A percentile compares a stretch with the other conserved stretches of the same genome.
phyloP scores from a whole-genome alignment of 2,797 vertebrate genomes.

The Crenuchus spilurus region DNA sequence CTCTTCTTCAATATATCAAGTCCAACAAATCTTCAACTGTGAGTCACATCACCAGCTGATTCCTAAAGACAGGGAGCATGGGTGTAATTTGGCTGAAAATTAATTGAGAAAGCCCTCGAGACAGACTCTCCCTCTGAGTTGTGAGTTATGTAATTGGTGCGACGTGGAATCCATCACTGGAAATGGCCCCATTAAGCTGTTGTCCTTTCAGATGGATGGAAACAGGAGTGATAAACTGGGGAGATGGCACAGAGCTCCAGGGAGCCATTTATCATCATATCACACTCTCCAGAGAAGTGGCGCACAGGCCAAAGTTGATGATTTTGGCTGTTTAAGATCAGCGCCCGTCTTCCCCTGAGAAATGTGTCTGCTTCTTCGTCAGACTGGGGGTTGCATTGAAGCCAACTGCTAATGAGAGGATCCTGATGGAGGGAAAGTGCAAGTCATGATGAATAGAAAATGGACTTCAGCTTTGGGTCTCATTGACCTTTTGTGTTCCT shows the following conservation, averaged over 20 bases:
- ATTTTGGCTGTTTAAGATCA: slow-evolving; percentile 14
- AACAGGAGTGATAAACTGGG: slow-evolving; percentile 13
- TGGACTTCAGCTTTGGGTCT: not conserved
- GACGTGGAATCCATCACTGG: not conserved
- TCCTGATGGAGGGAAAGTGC: not conserved
- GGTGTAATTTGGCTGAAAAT: not conserved
- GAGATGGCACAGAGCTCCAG: not conserved
- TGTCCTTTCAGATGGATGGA: slow-evolving; percentile 3
- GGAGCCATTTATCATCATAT: slow-evolving; percentile 11
- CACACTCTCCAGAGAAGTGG: not conserved
- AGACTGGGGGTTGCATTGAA: not conserved
- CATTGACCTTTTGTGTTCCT: slow-evolving; percentile 1
- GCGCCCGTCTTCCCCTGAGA: not conserved
- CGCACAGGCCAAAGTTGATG: slow-evolving; percentile 18
- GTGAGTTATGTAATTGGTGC: not conserved
- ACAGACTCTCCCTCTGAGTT: not conserved
- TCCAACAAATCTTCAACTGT: not conserved
- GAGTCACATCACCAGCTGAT: not conserved
- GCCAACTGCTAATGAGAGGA: not conserved
- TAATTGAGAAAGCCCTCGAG: not conserved
- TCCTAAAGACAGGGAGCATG: not conserved
- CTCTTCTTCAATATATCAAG: not conserved
- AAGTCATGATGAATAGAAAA: not conserved
- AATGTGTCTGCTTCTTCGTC: not conserved
- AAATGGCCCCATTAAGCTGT: not conserved